phyloP scores from a whole-genome alignment of 2,113 vertebrate species.

The Zeus faber region DNA sequence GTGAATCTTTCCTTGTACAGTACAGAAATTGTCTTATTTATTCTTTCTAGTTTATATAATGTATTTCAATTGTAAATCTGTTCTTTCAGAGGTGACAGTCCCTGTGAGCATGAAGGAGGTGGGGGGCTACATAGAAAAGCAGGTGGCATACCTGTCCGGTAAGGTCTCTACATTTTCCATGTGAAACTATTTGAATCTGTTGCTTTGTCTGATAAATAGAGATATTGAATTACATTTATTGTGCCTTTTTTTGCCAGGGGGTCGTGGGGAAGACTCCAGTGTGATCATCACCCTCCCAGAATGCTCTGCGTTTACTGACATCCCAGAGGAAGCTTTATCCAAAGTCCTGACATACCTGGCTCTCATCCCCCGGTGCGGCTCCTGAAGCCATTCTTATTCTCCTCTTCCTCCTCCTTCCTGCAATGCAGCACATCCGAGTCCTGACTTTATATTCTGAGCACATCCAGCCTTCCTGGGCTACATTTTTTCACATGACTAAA shows the following conservation, averaged over 20 bases:
- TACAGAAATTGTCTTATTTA: no score
- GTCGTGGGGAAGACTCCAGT: constrained; percentile 86
- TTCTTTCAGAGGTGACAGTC: constrained; percentile 74
- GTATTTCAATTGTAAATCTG: neutral
- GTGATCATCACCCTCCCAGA: constrained; percentile 96
- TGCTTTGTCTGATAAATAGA: neutral
- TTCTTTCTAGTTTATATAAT: no score
- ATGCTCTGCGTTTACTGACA: constrained; percentile 84
- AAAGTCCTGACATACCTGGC: constrained; percentile 91
- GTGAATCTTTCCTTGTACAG: no score
- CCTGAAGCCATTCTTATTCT: neutral
- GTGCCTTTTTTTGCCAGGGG: constrained; percentile 72
- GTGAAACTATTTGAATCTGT: neutral
- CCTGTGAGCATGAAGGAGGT: constrained; percentile 83
- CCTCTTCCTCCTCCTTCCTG: constrained; percentile 45
- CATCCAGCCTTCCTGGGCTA: constrained; percentile 23
- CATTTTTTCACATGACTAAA: neutral
- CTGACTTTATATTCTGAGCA: constrained; percentile 60
- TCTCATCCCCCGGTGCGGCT: constrained; percentile 82
- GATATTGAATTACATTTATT: neutral
- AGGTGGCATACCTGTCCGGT: constrained; percentile 94
- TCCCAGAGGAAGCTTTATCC: constrained; percentile 82
- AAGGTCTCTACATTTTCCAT: constrained; percentile 45
- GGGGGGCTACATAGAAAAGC: constrained; percentile 86
- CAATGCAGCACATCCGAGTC: constrained; percentile 63